These are phyloP conservation scores for Anguilla marmorata DNA, from an alignment of 2,797 vertebrate genomes.

Conservation along the genomic window DNA sequence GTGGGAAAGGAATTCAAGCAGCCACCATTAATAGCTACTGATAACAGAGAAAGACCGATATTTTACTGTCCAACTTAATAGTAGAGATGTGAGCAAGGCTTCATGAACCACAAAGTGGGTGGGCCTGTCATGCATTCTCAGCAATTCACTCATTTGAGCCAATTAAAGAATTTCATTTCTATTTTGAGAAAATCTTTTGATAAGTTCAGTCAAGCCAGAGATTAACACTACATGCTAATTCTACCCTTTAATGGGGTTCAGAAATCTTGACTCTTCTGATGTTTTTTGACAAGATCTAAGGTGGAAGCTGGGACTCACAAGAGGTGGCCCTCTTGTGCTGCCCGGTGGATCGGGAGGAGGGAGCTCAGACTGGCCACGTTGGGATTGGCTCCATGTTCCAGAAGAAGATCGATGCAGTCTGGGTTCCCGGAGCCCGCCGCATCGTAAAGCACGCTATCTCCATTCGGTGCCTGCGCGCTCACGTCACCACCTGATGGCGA, in stretches of 20 bases:
- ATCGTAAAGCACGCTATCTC: conserved; percentile 77
- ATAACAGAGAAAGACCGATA: neutral
- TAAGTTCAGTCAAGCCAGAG: neutral
- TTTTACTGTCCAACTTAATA: neutral
- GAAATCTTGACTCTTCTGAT: neutral
- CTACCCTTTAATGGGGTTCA: neutral
- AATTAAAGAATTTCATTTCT: neutral
- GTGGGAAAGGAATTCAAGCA: neutral
- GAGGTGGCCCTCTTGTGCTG: conserved; percentile 81
- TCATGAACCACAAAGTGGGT: neutral
- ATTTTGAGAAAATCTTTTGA: neutral
- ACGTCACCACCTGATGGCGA: conserved; percentile 73
- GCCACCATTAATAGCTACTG: neutral
- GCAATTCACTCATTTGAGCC: neutral
- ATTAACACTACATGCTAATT: neutral
- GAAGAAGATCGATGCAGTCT: conserved; percentile 78
- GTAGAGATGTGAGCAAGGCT: neutral
- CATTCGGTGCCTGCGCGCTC: conserved; percentile 77
- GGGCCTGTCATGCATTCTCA: neutral
- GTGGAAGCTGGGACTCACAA: conserved; percentile 69
- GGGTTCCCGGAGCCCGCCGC: conserved; percentile 80
- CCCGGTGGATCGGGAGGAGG: conserved; percentile 83
- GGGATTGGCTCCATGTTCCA: conserved; percentile 82
- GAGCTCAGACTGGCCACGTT: conserved; percentile 76
- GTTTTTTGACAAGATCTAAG: neutral